Base-by-base conservation (phyloP, 2,113 vertebrate species). In the Pipra filicauda region DNA sequence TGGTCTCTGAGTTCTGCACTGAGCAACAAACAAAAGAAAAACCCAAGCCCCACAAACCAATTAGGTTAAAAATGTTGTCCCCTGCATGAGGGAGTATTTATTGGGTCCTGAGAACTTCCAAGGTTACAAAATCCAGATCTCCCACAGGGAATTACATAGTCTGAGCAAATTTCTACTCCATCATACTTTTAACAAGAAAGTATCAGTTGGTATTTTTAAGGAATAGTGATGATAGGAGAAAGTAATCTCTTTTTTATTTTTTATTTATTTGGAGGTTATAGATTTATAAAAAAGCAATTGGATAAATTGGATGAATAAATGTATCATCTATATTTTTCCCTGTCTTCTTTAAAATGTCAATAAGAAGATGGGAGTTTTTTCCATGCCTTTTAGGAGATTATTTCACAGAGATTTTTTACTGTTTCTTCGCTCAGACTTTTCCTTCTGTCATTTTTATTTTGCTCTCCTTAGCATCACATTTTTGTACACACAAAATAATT, bases 401-500 rank as follows among this genome's bases (percentile, higher is more conserved):
- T 95, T 96, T 96, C 90, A 96, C 82, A 93, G 93, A 93, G 65
- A 77, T 93, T 97, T 95, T 73, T 41, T 51, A 54, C 86, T 73
- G 46, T 82, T 93, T 72, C 81, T 97, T 80, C 85, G 67, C 71
- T 83, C 59, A 89, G 55, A 77, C 39, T 64, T 93, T 73, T 39
- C 51, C 51, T 93, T 91, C 73, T 95, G 71, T 83, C 90, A 66
- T 83, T 95, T 87, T 89, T 84, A 72, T 89, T 5, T 0, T 92
- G 65, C 35, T 87, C 22, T 46, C 76, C 73, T 91, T 76, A 85
- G 57, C 93, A 92, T 89, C 73, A 46, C 66, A 35, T 72, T 90
- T 94, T 85, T 66, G 79, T 88, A 78, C 90, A 89, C 59, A 59
- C 43, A 73, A 80, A 94, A 80, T 93, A 85, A 91, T 90, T 91